Base-by-base conservation (phyloP, 2,888 invertebrate genomes). In the Spilarctia lutea region DNA sequence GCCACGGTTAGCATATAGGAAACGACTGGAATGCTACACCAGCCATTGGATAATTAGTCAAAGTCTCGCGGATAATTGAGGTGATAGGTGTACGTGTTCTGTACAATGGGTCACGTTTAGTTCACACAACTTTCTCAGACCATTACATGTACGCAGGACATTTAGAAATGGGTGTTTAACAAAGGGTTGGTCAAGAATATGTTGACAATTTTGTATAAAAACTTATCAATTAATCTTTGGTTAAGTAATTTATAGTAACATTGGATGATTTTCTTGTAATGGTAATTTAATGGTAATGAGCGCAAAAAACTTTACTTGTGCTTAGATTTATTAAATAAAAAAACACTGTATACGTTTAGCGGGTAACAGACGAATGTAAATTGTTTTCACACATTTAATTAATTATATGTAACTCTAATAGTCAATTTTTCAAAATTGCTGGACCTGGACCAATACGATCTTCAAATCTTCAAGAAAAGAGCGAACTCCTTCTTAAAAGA, bases 41-140 rank as follows among this genome's bases (percentile, higher is more conserved):
- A 86, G 88, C 82, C 85, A 83, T 72, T 76, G 74, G 79, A 88
- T 91, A 92, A 93, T 94, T 93, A 92, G 89, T 86, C 81, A 67
- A 88, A 86, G 88, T 76, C 75, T 77, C 13, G 60, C 66, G 72
- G 87, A 89, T 92, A 91, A 93, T 92, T 90, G 91, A 88, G 81
- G 86, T 82, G 86, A 89, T 89, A 48, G 60, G 71, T 83, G 89
- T 89, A 91, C 89, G 90, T 89, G 90, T 45, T 84, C 85, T 35
- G 83, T 86, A 93, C 93, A 94, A 94, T 92, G 88, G 90, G 86
- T 87, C 90, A 86, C 83, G 87, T 85, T 86, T 81, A 85, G 91
- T 94, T 94, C 94, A 90, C 94, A 93, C 91, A 91, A 89, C 93
- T 94, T 94, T 94, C 94, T 90, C 94, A 88, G 89, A 78, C 87